These are phyloP conservation scores for Diarsia brunnea DNA, from an alignment of 2,888 invertebrate species.

Conservation along the genomic window DNA sequence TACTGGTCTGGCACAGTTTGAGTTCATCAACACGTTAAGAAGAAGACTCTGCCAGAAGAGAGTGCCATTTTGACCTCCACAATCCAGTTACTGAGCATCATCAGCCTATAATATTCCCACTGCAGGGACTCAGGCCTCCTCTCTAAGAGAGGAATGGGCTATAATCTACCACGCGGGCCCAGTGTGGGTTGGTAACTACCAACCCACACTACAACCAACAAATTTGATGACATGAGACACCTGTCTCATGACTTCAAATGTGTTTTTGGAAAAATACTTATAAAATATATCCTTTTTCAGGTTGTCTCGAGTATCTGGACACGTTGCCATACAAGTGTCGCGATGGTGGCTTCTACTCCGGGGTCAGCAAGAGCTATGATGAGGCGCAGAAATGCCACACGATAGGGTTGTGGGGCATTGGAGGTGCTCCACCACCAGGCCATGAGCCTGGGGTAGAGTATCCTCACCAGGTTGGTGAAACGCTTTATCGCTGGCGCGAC, in stretches of 20 bases:
- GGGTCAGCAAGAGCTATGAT: slow-evolving; percentile 2
- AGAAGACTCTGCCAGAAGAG: background rate
- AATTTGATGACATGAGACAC: too few relatives aligned
- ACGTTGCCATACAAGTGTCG: slow-evolving; percentile 40
- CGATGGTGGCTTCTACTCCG: slow-evolving; percentile 34
- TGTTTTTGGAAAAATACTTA: background rate
- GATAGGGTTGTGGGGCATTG: slow-evolving; percentile 29
- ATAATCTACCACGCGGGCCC: too few relatives aligned
- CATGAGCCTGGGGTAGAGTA: slow-evolving; percentile 14
- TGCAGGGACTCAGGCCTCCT: too few relatives aligned
- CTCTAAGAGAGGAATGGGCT: too few relatives aligned
- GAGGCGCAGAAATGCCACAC: slow-evolving; percentile 42
- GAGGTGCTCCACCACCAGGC: slow-evolving; percentile 34
- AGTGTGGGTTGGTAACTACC: too few relatives aligned
- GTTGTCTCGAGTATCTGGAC: slow-evolving; percentile 46
- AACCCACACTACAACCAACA: too few relatives aligned
- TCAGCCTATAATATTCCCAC: too few relatives aligned
- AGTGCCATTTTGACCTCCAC: background rate
- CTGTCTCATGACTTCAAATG: too few relatives aligned
- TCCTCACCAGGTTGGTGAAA: slow-evolving; percentile 49
- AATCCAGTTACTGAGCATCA: background rate
- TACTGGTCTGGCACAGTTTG: too few relatives aligned
- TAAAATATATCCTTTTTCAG: slow-evolving; percentile 22
- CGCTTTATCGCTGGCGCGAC: background rate
- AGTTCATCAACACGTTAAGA: too few relatives aligned